phyloP scores from a whole-genome alignment of 2,797 vertebrate genomes.

The Paguma larvata region DNA sequence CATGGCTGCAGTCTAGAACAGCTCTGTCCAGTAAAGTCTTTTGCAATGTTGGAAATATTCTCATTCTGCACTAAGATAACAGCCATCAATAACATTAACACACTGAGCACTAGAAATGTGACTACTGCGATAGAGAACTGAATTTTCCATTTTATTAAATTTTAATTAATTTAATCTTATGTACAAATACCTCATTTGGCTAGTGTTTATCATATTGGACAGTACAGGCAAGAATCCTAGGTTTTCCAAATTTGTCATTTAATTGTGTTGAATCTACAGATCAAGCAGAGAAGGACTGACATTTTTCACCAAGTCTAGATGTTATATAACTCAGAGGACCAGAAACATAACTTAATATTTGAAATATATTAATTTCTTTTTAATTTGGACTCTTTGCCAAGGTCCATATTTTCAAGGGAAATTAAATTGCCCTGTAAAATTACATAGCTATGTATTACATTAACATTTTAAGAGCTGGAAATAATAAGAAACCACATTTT shows the following conservation, averaged over 20 bases:
- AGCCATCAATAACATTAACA: neutral
- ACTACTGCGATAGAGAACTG: neutral
- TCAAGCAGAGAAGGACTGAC: too few species aligned
- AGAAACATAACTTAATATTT: conserved; percentile 61
- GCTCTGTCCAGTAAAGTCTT: neutral
- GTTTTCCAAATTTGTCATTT: neutral
- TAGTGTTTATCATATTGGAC: neutral
- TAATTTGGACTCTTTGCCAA: conserved; percentile 65
- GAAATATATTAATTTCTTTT: conserved; percentile 69
- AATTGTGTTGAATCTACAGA: too few species aligned
- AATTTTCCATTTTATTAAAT: conserved; percentile 34
- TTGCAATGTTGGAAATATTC: neutral
- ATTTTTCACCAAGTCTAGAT: neutral
- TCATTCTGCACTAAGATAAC: neutral
- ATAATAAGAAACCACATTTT: conserved; percentile 72
- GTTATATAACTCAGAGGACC: conserved; percentile 55
- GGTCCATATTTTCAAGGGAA: conserved; percentile 68
- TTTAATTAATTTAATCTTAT: conserved; percentile 8
- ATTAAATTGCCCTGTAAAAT: conserved; percentile 73
- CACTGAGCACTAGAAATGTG: neutral
- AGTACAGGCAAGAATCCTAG: neutral
- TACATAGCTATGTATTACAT: conserved; percentile 29
- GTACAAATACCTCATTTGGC: neutral
- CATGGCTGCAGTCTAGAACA: neutral
- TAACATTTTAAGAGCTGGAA: conserved; percentile 65